These are phyloP conservation scores for Loripinus fragilis DNA, from an alignment of 2,888 invertebrate species.

Conservation along the genomic window DNA sequence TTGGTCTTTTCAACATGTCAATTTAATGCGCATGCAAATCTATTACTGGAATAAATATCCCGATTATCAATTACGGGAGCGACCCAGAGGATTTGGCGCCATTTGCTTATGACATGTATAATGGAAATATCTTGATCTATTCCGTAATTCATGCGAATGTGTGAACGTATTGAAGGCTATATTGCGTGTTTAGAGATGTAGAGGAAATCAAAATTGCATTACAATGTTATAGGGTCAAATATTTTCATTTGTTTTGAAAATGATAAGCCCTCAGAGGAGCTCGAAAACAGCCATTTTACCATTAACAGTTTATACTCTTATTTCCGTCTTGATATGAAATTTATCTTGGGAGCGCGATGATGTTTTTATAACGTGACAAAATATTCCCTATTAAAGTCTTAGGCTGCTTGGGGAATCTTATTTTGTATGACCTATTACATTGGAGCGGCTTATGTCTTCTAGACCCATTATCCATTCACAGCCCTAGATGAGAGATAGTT, in stretches of 20 bases:
- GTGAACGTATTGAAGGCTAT: constrained; percentile 56
- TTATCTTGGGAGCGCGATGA: constrained; percentile 61
- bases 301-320: constrained; percentile 57
- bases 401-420: constrained; percentile 42
- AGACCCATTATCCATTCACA: neutral
- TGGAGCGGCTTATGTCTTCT: constrained; percentile 20
- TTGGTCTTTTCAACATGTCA: constrained; percentile 57
- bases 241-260: constrained; percentile 57
- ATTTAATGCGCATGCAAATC: constrained; percentile 64
- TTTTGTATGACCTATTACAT: constrained; percentile 64
- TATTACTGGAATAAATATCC: constrained; percentile 61
- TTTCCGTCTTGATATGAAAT: constrained; percentile 58
- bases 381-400: constrained; percentile 38
- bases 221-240: constrained; percentile 61
- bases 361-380: constrained; percentile 65
- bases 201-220: constrained; percentile 61
- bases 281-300: constrained; percentile 44
- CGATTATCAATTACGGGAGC: constrained; percentile 61
- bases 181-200: constrained; percentile 61
- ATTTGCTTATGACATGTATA: constrained; percentile 62
- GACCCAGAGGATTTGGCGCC: constrained; percentile 52
- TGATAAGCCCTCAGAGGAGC: constrained; percentile 33
- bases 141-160: constrained; percentile 62
- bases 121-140: constrained; percentile 64
- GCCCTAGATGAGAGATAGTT: no score